phyloP scores from a whole-genome alignment of 2,888 invertebrate genomes.

The Rhingia campestris region DNA sequence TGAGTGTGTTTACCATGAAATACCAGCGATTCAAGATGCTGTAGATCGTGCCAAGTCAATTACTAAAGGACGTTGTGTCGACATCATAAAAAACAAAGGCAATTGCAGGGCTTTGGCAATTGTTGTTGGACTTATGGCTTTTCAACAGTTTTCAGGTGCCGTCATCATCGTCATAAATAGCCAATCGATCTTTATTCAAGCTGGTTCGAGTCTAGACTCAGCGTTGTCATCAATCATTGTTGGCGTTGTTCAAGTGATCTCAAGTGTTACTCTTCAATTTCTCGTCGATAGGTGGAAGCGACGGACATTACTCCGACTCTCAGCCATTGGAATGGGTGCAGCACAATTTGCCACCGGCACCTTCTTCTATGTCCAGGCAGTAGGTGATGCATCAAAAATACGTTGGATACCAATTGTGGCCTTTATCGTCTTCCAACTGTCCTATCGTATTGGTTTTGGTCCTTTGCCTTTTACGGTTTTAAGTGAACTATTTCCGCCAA shows the following conservation, averaged over 20 bases:
- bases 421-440: constrained; percentile 88
- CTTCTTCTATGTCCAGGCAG: constrained; percentile 85
- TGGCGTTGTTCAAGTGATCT: constrained; percentile 87
- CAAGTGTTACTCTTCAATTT: constrained; percentile 88
- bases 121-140: constrained; percentile 88
- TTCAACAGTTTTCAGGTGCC: constrained; percentile 93
- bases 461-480: constrained; percentile 92
- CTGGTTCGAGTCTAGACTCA: constrained; percentile 86
- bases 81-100: constrained; percentile 83
- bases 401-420: constrained; percentile 89
- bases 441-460: constrained; percentile 90
- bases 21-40: constrained; percentile 85
- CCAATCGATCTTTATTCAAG: constrained; percentile 87
- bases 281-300: constrained; percentile 91
- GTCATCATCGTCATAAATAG: constrained; percentile 92
- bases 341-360: constrained; percentile 85
- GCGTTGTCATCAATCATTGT: constrained; percentile 89
- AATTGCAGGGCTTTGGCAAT: constrained; percentile 90
- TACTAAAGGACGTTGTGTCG: constrained; percentile 51
- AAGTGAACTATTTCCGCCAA: constrained; percentile 91
- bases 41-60: constrained; percentile 82
- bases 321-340: constrained; percentile 87
- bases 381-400: constrained; percentile 82
- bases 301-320: constrained; percentile 87
- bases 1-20: constrained; percentile 86